These are phyloP conservation scores for Coregonus clupeaformis DNA, from an alignment of 2,113 vertebrate species.

Conservation along the genomic window DNA sequence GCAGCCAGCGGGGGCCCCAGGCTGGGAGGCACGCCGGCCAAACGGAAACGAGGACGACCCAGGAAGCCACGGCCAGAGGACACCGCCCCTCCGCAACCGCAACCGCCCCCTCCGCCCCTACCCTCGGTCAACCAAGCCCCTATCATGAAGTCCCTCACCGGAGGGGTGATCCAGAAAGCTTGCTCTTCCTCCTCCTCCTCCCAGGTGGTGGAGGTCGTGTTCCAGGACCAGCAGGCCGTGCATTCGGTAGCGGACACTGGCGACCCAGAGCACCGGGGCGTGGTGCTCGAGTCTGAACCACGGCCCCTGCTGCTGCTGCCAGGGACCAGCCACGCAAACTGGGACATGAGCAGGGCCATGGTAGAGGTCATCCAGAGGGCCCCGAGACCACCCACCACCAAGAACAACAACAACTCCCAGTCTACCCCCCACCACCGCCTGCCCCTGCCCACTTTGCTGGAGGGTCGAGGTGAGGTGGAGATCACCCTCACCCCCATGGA, in stretches of 20 bases:
- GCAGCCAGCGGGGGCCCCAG: not conserved
- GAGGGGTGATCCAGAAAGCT: conserved; percentile 76
- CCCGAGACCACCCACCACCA: conserved; percentile 13
- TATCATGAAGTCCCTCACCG: conserved; percentile 22
- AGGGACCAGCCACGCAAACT: conserved; percentile 36
- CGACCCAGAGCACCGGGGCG: conserved; percentile 42
- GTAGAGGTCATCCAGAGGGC: conserved; percentile 76
- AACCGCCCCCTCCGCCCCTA: conserved; percentile 5
- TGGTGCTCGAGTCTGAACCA: conserved; percentile 36
- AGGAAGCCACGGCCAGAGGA: conserved; percentile 77
- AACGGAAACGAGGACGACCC: conserved; percentile 82
- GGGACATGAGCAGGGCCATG: conserved; percentile 62
- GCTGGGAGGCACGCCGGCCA: conserved; percentile 33
- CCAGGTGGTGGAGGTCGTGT: conserved; percentile 63
- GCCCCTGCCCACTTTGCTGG: conserved; percentile 42
- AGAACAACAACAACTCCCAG: conserved; percentile 40
- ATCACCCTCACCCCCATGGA: conserved; percentile 66
- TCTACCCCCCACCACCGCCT: not conserved
- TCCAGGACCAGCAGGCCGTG: conserved; percentile 59
- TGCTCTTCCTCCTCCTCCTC: conserved; percentile 23
- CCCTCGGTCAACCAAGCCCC: conserved; percentile 21
- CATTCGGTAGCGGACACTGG: conserved; percentile 28
- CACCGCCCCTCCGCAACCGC: not conserved
- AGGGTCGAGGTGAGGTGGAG: conserved; percentile 63
- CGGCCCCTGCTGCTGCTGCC: conserved; percentile 59